A percentile compares a stretch with the other conserved stretches of the same genome.
phyloP scores from a whole-genome alignment of 2,113 vertebrate genomes.

The Apteryx mantelli region DNA sequence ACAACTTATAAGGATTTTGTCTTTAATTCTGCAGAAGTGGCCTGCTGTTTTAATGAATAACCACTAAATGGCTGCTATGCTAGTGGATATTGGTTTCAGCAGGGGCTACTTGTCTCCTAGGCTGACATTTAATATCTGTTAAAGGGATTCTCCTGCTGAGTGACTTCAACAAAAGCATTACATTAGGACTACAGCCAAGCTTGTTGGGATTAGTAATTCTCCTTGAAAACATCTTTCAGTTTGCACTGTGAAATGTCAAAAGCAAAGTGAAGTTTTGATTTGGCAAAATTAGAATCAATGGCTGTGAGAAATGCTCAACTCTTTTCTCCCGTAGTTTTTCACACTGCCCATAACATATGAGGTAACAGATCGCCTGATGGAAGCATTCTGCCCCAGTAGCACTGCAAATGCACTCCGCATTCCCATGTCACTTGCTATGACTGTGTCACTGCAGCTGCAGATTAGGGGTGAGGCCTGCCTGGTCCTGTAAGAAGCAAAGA shows the following conservation, averaged over 20 bases:
- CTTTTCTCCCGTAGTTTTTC: not conserved
- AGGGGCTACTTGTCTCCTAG: constrained; percentile 5
- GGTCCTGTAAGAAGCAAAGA: not conserved
- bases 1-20: not conserved
- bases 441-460: not conserved
- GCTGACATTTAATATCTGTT: constrained; percentile 45
- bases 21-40: constrained; percentile 43
- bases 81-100: constrained; percentile 42
- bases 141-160: constrained; percentile 26
- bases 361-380: not conserved
- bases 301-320: not conserved
- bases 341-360: not conserved
- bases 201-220: not conserved
- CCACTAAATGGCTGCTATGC: not conserved
- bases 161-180: constrained; percentile 28
- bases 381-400: accelerated
- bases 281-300: not conserved
- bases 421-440: not conserved
- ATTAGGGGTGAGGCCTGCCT: not conserved
- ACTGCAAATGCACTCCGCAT: not conserved
- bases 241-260: not conserved
- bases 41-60: constrained; percentile 55
- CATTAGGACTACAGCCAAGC: constrained; percentile 10
- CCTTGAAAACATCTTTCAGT: constrained; percentile 10
- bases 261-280: not conserved